phyloP scores from a whole-genome alignment of 2,888 invertebrate species.

The Cephalotes varians region DNA sequence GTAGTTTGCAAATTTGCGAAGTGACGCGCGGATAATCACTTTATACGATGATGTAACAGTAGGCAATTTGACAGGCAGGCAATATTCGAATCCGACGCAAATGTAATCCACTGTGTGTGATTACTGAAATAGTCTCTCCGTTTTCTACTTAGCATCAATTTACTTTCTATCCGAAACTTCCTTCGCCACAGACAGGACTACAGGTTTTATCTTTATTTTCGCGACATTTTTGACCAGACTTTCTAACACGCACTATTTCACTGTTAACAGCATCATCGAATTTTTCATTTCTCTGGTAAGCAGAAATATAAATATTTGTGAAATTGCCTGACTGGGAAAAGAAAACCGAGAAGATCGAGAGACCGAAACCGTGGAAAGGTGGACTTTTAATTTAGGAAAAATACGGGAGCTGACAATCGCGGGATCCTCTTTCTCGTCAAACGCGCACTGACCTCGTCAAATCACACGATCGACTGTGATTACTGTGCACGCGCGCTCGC shows the following conservation, averaged over 20 bases:
- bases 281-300: background rate
- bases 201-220: background rate
- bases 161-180: background rate
- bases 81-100: constrained; percentile 6
- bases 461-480: constrained; percentile 28
- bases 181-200: background rate
- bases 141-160: background rate
- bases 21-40: background rate
- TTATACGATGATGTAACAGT: background rate
- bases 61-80: background rate
- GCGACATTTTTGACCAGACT: background rate
- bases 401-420: background rate
- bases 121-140: background rate
- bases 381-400: background rate
- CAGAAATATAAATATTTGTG: background rate
- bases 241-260: background rate
- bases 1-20: background rate
- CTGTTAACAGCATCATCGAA: background rate
- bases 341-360: background rate
- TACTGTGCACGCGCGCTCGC: constrained; percentile 38
- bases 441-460: constrained; percentile 31
- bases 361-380: background rate
- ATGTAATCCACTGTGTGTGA: background rate
- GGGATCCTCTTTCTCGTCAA: background rate
- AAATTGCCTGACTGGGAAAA: background rate